These are phyloP conservation scores for Vombatus ursinus DNA, from an alignment of 2,113 vertebrate species.

Conservation along the genomic window DNA sequence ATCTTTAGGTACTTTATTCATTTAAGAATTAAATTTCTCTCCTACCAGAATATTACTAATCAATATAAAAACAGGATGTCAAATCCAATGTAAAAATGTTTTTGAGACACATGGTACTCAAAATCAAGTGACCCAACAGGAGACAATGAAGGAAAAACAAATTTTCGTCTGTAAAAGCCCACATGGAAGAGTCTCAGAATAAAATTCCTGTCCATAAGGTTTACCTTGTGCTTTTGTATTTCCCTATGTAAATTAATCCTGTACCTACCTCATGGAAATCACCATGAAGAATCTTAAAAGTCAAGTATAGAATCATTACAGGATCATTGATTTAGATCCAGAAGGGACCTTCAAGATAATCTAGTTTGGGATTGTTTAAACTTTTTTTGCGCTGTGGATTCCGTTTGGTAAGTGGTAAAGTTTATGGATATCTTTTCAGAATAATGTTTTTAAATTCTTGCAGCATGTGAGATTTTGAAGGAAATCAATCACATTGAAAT, in stretches of 20 bases:
- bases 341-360: background rate
- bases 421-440: background rate
- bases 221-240: conserved; percentile 60
- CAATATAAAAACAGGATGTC: background rate
- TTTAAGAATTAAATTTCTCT: background rate
- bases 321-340: background rate
- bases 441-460: background rate
- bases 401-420: background rate
- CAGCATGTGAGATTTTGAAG: background rate
- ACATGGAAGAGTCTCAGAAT: background rate
- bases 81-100: background rate
- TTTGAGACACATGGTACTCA: background rate
- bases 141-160: background rate
- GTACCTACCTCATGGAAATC: conserved; percentile 65
- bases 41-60: background rate
- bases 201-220: background rate
- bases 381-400: background rate
- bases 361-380: background rate
- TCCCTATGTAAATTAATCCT: conserved; percentile 56
- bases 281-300: conserved; percentile 52
- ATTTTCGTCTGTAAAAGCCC: background rate
- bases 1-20: conserved; percentile 12
- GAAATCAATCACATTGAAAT: background rate
- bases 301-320: background rate
- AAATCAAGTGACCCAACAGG: background rate